Evolutionary conservation across 2,888 invertebrate species (phyloP).

Genomic region (Desoria tigrina): DNA sequence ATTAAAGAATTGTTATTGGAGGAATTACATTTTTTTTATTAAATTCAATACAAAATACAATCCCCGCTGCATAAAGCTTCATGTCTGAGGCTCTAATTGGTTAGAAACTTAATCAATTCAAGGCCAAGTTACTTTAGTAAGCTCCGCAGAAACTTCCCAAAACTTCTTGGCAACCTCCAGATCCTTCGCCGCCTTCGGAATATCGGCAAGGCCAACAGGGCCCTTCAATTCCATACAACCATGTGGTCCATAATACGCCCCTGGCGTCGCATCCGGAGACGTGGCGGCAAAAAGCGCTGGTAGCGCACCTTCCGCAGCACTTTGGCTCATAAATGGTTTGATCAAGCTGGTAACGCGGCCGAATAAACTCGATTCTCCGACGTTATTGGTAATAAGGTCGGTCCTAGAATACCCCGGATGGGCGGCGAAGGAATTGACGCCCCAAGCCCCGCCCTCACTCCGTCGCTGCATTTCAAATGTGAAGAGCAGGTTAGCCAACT

Average conservation of each 20-base stretch:
- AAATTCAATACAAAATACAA: too few species aligned
- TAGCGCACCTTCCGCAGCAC: constrained; percentile 18
- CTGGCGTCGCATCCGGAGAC: constrained; percentile 8
- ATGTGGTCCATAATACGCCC: constrained; percentile 27
- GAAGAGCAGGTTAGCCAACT: constrained; percentile 23
- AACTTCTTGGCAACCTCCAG: constrained; percentile 8
- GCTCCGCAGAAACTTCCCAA: constrained; percentile 19
- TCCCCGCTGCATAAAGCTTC: too few species aligned
- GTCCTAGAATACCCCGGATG: constrained; percentile 27
- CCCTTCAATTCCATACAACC: constrained; percentile 20
- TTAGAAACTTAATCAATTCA: too few species aligned
- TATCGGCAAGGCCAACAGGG: background rate
- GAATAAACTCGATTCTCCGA: background rate
- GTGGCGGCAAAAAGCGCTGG: constrained; percentile 22
- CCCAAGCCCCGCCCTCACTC: constrained; percentile 19
- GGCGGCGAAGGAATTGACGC: background rate
- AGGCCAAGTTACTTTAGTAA: constrained; percentile 22
- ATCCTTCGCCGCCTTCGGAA: constrained; percentile 16
- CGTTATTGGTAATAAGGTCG: constrained; percentile 11
- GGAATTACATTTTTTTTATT: too few species aligned
- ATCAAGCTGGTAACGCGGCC: background rate
- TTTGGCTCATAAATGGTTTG: constrained; percentile 6
- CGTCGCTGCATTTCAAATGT: constrained; percentile 16
- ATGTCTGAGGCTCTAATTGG: too few species aligned
- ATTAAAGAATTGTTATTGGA: too few species aligned